Evolutionary conservation across 1,140 invertebrate genomes (phyloP).

Genomic region (Hypsibius dujardini): DNA sequence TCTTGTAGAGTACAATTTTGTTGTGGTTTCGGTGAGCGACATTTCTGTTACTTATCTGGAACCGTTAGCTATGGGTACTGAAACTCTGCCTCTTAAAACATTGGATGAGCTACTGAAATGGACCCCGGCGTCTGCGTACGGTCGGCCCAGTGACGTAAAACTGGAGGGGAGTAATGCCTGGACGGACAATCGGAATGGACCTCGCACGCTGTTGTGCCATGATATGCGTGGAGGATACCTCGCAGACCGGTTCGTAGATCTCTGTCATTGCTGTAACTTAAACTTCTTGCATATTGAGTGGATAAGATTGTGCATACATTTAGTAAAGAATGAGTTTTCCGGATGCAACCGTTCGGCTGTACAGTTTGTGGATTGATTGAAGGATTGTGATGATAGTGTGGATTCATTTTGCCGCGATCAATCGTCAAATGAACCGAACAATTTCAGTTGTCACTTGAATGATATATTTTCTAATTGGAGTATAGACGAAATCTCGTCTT

Average conservation of each 20-base stretch:
- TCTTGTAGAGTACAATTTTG: too few species aligned
- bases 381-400: too few species aligned
- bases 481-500: neutral
- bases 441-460: neutral
- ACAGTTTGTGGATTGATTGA: constrained; percentile 18
- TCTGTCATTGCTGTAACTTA: too few species aligned
- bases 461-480: neutral
- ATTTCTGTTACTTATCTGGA: too few species aligned
- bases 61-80: neutral
- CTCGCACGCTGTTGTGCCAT: constrained; percentile 63
- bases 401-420: too few species aligned
- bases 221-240: constrained; percentile 87
- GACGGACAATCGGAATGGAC: neutral
- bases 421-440: constrained; percentile 20
- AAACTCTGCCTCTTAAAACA: neutral
- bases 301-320: too few species aligned
- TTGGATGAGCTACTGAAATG: constrained; percentile 8
- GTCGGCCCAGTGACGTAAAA: neutral
- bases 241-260: constrained; percentile 47
- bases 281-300: too few species aligned
- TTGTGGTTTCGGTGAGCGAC: too few species aligned
- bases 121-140: neutral
- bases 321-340: constrained; percentile 32
- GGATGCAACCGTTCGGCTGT: neutral
- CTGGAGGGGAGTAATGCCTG: neutral